Base-by-base conservation (phyloP, 2,888 invertebrate genomes). In the Pecten maximus region DNA sequence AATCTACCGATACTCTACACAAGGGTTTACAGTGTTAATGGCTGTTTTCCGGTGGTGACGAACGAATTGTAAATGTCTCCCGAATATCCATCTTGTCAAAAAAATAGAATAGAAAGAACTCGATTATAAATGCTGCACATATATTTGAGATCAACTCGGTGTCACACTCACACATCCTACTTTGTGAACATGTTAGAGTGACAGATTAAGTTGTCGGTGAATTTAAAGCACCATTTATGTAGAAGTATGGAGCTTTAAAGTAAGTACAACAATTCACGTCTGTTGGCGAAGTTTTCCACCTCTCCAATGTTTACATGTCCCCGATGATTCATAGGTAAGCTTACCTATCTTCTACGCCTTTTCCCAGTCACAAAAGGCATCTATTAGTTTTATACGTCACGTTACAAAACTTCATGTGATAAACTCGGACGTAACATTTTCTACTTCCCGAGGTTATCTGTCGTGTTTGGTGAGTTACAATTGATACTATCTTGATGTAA, bases 261-360 rank as follows among this genome's bases (percentile, higher is more conserved):
- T 28, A 60, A n/a, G 28, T 74, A 74, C 35, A 74, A 74, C 74
- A 74, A 35, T 74, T 35, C 35, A 74, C 35, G 74, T 35, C 23
- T 74, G 74, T 74, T 74, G 74, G 28, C 35, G 35, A 74, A 74
- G 74, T 35, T 74, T 74, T 35, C n/a, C 35, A 74, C 35, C 74
- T 74, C 74, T 44, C 35, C 10, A 60, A 35, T 74, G 74, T 74
- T 74, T 74, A 74, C 74, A 35, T 74, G 74, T 74, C 35, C 35
- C 10, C 4, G 74, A 74, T 74, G 74, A 74, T 74, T 74, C 74
- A 74, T 74, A 74, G 74, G 35, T 74, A 74, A 28, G 12, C 35
- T 74, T 35, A 74, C 74, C 74, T 74, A 74, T 74, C 74, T 74
- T 23, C 74, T 74, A 35, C 74, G 74, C 74, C 74, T 74, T 74